These are phyloP conservation scores for Scatophagus argus DNA, from an alignment of 2,113 vertebrate genomes.

Conservation along the genomic window DNA sequence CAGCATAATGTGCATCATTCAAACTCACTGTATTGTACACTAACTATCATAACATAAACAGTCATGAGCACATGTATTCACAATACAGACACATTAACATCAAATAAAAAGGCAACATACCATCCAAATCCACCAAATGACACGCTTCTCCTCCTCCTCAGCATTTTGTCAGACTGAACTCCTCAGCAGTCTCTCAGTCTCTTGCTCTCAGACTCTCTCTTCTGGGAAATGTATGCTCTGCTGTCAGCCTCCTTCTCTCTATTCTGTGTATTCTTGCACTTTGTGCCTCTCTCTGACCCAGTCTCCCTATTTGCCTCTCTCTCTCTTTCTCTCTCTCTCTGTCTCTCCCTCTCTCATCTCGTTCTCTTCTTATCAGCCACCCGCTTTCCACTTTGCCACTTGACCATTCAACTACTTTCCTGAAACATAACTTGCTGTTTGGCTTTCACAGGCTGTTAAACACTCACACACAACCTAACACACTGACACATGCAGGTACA, in stretches of 20 bases:
- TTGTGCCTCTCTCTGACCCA: constrained; percentile 45
- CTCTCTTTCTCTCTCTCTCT: constrained; percentile 16
- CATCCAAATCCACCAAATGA: constrained; percentile 96
- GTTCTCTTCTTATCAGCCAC: constrained; percentile 18
- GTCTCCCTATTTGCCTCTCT: not conserved
- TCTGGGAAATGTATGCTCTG: constrained; percentile 48
- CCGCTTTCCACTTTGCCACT: constrained; percentile 48
- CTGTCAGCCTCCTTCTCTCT: constrained; percentile 50
- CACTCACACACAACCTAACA: constrained; percentile 20
- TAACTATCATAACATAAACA: not conserved
- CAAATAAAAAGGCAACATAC: constrained; percentile 82
- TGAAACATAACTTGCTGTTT: constrained; percentile 39
- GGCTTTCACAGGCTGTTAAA: constrained; percentile 48
- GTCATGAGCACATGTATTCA: constrained; percentile 1
- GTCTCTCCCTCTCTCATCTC: not conserved
- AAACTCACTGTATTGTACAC: not conserved
- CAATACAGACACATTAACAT: not conserved
- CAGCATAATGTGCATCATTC: not conserved
- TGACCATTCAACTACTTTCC: constrained; percentile 50
- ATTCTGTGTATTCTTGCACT: constrained; percentile 50
- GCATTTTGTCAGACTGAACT: constrained; percentile 82
- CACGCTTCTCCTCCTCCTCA: constrained; percentile 92
- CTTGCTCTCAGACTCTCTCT: constrained; percentile 47
- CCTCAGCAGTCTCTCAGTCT: constrained; percentile 46
- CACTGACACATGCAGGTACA: constrained; percentile 54